phyloP scores from a whole-genome alignment of 2,113 vertebrate genomes.

The Trinectes maculatus region DNA sequence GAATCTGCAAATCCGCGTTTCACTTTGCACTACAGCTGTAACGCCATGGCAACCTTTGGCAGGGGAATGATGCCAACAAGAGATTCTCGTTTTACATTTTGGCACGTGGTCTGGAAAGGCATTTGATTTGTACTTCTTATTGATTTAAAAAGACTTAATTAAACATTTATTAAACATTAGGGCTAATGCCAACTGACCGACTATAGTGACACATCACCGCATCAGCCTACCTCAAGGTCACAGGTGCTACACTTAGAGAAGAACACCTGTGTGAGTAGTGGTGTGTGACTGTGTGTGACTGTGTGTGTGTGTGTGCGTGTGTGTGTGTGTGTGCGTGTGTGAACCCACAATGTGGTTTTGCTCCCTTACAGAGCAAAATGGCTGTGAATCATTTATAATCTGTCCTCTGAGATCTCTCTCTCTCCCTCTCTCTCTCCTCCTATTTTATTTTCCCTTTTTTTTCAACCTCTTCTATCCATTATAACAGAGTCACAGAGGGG shows the following conservation, averaged over 20 bases:
- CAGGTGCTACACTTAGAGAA: conserved; percentile 38
- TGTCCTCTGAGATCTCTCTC: conserved; percentile 68
- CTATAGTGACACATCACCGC: conserved; percentile 29
- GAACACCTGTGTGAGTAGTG: conserved; percentile 64
- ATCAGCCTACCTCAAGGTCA: conserved; percentile 65
- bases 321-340: conserved; percentile 13
- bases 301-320: conserved; percentile 22
- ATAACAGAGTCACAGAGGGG: conserved; percentile 44
- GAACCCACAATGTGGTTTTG: conserved; percentile 37
- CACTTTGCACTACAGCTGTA: no score
- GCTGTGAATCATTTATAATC: conserved; percentile 76
- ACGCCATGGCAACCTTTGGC: no score
- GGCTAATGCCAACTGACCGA: conserved; percentile 30
- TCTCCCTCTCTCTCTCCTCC: conserved; percentile 30
- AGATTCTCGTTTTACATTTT: no score
- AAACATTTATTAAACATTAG: conserved; percentile 33
- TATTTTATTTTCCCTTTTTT: conserved; percentile 45
- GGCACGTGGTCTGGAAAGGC: no score
- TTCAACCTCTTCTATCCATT: conserved; percentile 51
- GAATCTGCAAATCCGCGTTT: no score
- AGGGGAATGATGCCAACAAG: no score
- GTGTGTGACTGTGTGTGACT: conserved; percentile 11
- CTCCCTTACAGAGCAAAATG: conserved; percentile 69
- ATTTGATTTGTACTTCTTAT: no score
- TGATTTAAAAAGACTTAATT: no score